Evolutionary conservation across 2,888 invertebrate species (phyloP), one percentile per base, ranked within the genome.

Genomic region (Heliothis peltigera): DNA sequence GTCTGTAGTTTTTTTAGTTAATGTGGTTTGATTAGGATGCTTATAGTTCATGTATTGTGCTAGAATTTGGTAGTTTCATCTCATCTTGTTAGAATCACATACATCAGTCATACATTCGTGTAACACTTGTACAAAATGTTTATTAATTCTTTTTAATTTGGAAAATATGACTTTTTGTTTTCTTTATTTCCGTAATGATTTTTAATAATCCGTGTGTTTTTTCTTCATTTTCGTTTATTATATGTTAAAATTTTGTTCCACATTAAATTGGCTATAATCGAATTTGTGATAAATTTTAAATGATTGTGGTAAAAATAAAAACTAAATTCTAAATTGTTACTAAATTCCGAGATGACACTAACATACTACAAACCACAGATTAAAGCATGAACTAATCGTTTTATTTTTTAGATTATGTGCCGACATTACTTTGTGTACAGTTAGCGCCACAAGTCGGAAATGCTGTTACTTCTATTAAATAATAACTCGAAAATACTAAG

Each of bases 1-100:
- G 78, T 78, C 55, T 79, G 79, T 79, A 79, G 75, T 62, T 46
- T 64, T 66, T 66, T 67, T 70, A 63, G 63, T 78, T 74, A 80
- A 39, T 76, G 70, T 69, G 52, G 55, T 66, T 63, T 62, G 21
- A 48, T 62, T 71, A 67, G 59, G 49, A 57, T 42, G 77, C 67
- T 70, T 78, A 64, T 70, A 67, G 52, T 66, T 68, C 1, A 52
- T 19, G 32, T 59, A 21, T 15, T 48, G n/a, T 57, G 74, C 72
- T 70, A 32, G 54, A 62, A 22, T 64, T 57, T 63, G 22, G 52
- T 66, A 78, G 59, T 51, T 66, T 56, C 70, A 70, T 74, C 48
- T 53, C 77, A 74, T 68, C n/a, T 68, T 55, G 18, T 58, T 54
- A 64, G 52, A 61, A 3, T n/a, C 21, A 51, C 51, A 48, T 47